Base-by-base conservation (phyloP, 1,140 invertebrate genomes). In the Neuroterus valhalla region DNA sequence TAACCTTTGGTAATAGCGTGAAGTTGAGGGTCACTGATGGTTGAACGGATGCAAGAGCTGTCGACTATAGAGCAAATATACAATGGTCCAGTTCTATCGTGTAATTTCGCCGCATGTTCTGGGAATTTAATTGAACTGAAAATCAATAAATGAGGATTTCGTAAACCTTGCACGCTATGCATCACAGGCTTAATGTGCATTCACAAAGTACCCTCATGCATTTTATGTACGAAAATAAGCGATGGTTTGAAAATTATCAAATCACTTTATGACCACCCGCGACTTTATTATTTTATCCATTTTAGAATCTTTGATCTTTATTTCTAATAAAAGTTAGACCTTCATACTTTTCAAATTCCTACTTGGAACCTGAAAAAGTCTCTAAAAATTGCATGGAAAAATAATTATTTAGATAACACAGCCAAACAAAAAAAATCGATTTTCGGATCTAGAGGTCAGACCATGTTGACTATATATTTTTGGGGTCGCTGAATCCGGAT, bases 121-220 rank as follows among this genome's bases (percentile, higher is more conserved):
- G 52, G 12, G 52, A 55, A 55, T 11, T 55, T 55, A 55, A 55
- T 55, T 55, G 52, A 55, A 55, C 52, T 55, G 21, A 55, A 55
- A 55, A 21, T 55, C 52, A 55, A 55, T 55, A 55, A 55, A 55
- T 10, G 52, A 55, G 52, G 52, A 55, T 55, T 55, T 26, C 52
- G 52, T 55, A 26, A 55, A 55, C 21, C 52, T 55, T 21, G 21
- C 52, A 55, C 52, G 48, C 48, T 17, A 19, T 50, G 21, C 11
- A 26, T 11, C 21, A 21, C 15, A 26, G 26, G 52, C 52, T 55
- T 55, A 55, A 55, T 55, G 52, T 21, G 26, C 21, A 55, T 55
- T 55, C 21, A 55, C 21, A 55, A 55, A 55, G 52, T 12, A 55
- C 52, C 17, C 48, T 50, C 19, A 50, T 19, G 15, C 48, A 17